Evolutionary conservation across 2,797 vertebrate genomes (phyloP).

Genomic region (Picus viridis): DNA sequence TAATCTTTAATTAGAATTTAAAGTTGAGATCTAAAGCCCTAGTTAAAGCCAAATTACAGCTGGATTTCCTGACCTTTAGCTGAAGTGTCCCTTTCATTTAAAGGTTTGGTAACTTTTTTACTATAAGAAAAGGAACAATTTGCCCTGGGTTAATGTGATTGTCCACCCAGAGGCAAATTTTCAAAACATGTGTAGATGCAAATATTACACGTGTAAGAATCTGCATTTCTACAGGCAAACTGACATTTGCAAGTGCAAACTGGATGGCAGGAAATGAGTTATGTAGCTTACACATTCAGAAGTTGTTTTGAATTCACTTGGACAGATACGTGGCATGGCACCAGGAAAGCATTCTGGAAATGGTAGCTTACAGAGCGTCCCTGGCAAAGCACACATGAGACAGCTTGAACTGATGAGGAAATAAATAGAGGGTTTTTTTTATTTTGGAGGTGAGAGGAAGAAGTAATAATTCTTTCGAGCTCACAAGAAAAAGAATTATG

Average conservation of each 20-base stretch:
- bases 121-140: slow-evolving; percentile 23
- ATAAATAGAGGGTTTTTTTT: background rate
- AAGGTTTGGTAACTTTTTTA: background rate
- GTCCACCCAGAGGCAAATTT: background rate
- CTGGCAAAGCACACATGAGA: background rate
- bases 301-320: background rate
- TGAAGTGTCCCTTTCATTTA: slow-evolving; percentile 29
- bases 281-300: background rate
- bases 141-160: slow-evolving; percentile 10
- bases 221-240: background rate
- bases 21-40: slow-evolving; percentile 35
- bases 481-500: background rate
- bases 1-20: slow-evolving; percentile 58
- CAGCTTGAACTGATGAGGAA: background rate
- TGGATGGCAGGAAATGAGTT: background rate
- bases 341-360: background rate
- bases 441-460: background rate
- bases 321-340: background rate
- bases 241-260: slow-evolving; percentile 21
- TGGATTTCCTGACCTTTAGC: slow-evolving; percentile 53
- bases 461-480: background rate
- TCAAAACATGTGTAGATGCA: slow-evolving; percentile 11
- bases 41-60: slow-evolving; percentile 22
- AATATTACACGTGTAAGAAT: slow-evolving; percentile 12
- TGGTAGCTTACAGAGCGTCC: background rate